Conservation (phyloP, 2,888 invertebrate genomes). For the Pandemis corylana region DNA sequence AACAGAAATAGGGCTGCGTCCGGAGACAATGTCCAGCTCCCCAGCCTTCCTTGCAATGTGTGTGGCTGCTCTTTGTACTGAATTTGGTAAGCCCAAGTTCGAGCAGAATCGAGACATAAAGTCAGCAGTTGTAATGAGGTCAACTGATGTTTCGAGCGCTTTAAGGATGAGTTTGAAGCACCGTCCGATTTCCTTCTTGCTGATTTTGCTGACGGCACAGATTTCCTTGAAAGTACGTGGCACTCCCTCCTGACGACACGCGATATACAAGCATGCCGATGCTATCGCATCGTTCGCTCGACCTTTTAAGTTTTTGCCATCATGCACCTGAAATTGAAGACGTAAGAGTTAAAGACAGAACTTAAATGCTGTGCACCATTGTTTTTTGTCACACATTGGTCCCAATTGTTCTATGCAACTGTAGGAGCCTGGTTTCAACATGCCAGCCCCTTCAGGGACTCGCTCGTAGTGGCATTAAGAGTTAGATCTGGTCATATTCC, state of each 20-base stretch:
- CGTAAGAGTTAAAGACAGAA: too few species aligned
- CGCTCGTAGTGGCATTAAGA: too few species aligned
- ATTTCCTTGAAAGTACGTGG: constrained; percentile 99
- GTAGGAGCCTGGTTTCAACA: too few species aligned
- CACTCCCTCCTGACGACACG: constrained; percentile 99
- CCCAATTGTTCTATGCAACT: too few species aligned
- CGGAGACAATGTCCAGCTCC: constrained; percentile 98
- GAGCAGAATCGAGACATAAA: constrained; percentile 99
- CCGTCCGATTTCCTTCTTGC: constrained; percentile 99
- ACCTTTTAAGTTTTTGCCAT: constrained; percentile 97
- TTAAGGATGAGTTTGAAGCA: constrained; percentile 99
- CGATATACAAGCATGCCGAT: constrained; percentile 99
- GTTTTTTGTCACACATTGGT: too few species aligned
- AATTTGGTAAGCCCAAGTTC: constrained; percentile 94
- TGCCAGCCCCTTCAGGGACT: too few species aligned
- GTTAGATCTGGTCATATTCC: too few species aligned
- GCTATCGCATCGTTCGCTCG: constrained; percentile 99
- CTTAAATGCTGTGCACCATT: too few species aligned
- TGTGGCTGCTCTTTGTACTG: constrained; percentile 97
- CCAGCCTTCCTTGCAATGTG: constrained; percentile 98
- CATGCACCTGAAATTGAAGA: constrained; percentile 87
- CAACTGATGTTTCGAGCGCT: constrained; percentile 98
- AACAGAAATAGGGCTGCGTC: constrained; percentile 98
- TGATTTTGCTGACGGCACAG: constrained; percentile 99
- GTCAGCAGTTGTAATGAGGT: constrained; percentile 98